A percentile compares a stretch with the other conserved stretches of the same genome.
Evolutionary conservation across 1,140 invertebrate species (phyloP).

Genomic region (Ephestia elutella): DNA sequence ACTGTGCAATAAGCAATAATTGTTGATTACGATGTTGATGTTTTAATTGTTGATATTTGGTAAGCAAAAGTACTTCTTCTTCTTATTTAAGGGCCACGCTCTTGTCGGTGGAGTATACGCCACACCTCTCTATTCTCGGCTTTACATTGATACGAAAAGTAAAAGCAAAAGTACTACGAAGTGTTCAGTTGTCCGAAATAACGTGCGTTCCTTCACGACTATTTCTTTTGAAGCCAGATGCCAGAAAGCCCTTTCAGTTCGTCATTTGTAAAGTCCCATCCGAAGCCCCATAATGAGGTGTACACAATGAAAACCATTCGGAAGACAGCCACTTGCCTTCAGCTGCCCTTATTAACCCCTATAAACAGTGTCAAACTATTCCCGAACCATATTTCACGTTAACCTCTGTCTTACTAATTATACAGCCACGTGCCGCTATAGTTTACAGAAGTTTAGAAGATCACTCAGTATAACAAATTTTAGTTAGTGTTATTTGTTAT

Average conservation of each 20-base stretch:
- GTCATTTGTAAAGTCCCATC: neutral
- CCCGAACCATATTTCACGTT: slow-evolving; percentile 37
- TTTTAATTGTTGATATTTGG: too few species aligned
- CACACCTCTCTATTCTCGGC: too few species aligned
- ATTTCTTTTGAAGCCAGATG: neutral
- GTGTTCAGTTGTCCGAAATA: too few species aligned
- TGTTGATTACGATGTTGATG: too few species aligned
- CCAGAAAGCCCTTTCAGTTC: neutral
- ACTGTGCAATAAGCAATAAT: too few species aligned
- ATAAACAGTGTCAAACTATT: slow-evolving; percentile 39
- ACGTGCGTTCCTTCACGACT: too few species aligned
- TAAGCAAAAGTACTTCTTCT: too few species aligned
- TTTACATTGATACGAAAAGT: too few species aligned
- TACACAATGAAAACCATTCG: neutral
- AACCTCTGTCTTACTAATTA: slow-evolving; percentile 27
- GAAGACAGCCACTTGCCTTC: slow-evolving; percentile 13
- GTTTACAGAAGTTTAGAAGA: neutral
- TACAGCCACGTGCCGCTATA: slow-evolving; percentile 4
- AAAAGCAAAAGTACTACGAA: too few species aligned
- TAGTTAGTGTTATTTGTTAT: slow-evolving; percentile 31
- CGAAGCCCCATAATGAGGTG: neutral
- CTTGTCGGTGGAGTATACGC: too few species aligned
- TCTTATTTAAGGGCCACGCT: too few species aligned
- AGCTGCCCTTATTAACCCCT: slow-evolving; percentile 53
- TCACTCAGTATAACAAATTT: neutral